Percentiles rank a stretch among this genome's conserved stretches.
These are phyloP conservation scores for Diarsia brunnea DNA, from an alignment of 2,888 invertebrate species.

Conservation along the genomic window DNA sequence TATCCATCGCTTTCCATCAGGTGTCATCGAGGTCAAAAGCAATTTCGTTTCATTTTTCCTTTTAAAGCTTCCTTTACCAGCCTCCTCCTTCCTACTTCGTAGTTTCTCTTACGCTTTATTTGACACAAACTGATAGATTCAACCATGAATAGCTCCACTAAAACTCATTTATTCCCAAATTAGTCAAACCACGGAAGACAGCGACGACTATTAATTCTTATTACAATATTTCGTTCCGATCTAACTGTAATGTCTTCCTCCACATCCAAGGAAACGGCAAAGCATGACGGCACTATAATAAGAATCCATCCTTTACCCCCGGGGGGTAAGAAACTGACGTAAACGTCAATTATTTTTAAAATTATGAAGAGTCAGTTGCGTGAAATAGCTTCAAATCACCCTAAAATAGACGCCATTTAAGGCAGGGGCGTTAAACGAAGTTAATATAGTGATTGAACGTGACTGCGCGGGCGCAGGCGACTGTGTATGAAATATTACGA, in stretches of 20 bases:
- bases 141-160: not conserved
- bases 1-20: no score
- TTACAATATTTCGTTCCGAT: slow-evolving; percentile 40
- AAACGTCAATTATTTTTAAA: slow-evolving; percentile 76
- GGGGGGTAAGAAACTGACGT: slow-evolving; percentile 54
- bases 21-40: no score
- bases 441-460: slow-evolving; percentile 73
- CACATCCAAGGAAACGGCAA: slow-evolving; percentile 37
- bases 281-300: slow-evolving; percentile 48
- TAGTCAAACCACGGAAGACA: slow-evolving; percentile 27
- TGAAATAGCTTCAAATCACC: slow-evolving; percentile 59
- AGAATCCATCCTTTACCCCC: slow-evolving; percentile 37
- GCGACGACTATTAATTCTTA: slow-evolving; percentile 14
- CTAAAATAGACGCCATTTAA: slow-evolving; percentile 63
- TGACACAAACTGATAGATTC: not conserved
- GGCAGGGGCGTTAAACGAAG: slow-evolving; percentile 66
- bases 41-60: no score
- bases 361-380: slow-evolving; percentile 71
- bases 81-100: not conserved
- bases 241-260: slow-evolving; percentile 57
- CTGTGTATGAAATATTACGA: slow-evolving; percentile 74
- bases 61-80: no score
- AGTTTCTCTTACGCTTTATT: not conserved
- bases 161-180: slow-evolving; percentile 9
- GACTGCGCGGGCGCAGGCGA: slow-evolving; percentile 69